A percentile compares a stretch with the other conserved stretches of the same genome.
Evolutionary conservation across 2,797 vertebrate genomes (phyloP).

Genomic region (Clarias platycephalus): DNA sequence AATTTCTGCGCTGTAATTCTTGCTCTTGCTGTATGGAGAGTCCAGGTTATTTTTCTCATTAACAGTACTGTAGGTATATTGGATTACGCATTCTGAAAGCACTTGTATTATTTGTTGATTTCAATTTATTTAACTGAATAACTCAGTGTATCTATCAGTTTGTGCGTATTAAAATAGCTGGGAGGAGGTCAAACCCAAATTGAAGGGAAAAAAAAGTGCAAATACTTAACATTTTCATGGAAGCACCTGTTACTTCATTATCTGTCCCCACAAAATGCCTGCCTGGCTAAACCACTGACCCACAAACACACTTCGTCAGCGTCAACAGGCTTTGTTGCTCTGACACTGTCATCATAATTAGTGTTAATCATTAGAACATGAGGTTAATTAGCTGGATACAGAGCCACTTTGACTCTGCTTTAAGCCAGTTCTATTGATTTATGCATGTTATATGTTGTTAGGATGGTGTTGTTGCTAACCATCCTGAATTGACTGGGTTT

Average conservation of each 20-base stretch:
- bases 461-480: too few species aligned
- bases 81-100: background rate
- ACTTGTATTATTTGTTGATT: background rate
- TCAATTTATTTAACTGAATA: background rate
- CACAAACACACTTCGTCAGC: background rate
- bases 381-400: conserved; percentile 41
- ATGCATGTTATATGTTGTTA: too few species aligned
- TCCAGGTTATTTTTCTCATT: background rate
- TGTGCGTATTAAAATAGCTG: background rate
- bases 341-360: conserved; percentile 38
- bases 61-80: background rate
- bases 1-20: background rate
- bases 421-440: background rate
- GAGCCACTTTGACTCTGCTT: conserved; percentile 24
- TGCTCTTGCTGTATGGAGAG: background rate
- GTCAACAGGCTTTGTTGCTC: conserved; percentile 14
- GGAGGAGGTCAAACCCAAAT: background rate
- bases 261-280: too few species aligned
- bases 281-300: background rate
- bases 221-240: background rate
- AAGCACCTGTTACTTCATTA: background rate
- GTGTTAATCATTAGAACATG: conserved; percentile 33
- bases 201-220: background rate
- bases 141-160: background rate
- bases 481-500: too few species aligned